These are phyloP conservation scores for Hypsopygia costalis DNA, from an alignment of 2,888 invertebrate species.

Conservation along the genomic window DNA sequence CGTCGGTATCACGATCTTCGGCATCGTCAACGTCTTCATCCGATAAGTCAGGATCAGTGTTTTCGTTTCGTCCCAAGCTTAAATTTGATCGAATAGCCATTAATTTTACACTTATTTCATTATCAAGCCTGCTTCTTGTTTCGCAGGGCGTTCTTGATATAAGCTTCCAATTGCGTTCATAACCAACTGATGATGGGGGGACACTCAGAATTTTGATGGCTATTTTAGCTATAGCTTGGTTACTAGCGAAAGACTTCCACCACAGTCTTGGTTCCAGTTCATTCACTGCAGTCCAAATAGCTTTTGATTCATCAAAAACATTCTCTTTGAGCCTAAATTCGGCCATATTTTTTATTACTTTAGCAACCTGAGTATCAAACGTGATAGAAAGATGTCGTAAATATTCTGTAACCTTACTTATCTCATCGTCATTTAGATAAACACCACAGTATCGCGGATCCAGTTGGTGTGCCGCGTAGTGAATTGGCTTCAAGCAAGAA, in stretches of 20 bases:
- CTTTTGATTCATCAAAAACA: slow-evolving; percentile 6
- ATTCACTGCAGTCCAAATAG: slow-evolving; percentile 9
- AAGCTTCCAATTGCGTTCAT: slow-evolving; percentile 12
- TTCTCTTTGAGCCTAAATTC: slow-evolving; percentile 3
- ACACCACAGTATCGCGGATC: neutral
- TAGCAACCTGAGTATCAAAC: neutral
- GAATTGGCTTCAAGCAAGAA: neutral
- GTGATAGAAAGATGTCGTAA: neutral
- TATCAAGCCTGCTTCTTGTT: slow-evolving; percentile 10
- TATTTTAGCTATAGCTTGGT: neutral
- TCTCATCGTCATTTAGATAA: neutral
- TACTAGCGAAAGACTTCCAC: slow-evolving; percentile 10
- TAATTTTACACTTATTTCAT: neutral
- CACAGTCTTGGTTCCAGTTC: slow-evolving; percentile 8
- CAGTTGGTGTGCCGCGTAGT: neutral
- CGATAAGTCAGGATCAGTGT: too few relatives aligned
- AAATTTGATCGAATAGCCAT: neutral
- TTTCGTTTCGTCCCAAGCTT: neutral
- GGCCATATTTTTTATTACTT: slow-evolving; percentile 2
- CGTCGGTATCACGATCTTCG: too few relatives aligned
- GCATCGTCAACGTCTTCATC: too few relatives aligned
- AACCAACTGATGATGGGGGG: slow-evolving; percentile 13
- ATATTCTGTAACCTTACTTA: neutral
- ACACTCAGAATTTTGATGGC: slow-evolving; percentile 12
- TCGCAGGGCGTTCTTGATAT: slow-evolving; percentile 13